Base-by-base conservation (phyloP, 2,888 invertebrate species). In the Ariolimax columbianus region DNA sequence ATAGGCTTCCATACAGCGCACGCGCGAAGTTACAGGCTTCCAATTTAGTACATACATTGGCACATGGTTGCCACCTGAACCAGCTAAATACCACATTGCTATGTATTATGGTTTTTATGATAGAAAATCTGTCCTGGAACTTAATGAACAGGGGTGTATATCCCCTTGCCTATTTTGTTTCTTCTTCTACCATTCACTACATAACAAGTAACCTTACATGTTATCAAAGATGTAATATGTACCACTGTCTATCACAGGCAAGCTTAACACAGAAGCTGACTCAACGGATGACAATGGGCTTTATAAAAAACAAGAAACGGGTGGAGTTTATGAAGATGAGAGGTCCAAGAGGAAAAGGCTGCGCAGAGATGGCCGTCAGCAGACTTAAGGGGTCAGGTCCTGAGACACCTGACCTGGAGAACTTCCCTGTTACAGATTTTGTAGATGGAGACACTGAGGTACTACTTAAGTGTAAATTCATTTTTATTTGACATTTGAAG, bases 311-410 rank as follows among this genome's bases (percentile, higher is more conserved):
- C 75, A 97, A 97, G 94, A 92, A 93, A 79, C 96, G 99, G 84
- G 97, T 99, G 93, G 99, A 99, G 95, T 99, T 99, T 95, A 98
- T 99, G 78, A 96, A 98, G 87, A 98, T 99, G 98, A 97, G 98
- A 94, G 99, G 99, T 26, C 99, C 99, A 26, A 97, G 97, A 93
- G 98, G 98, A 30, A 98, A 98, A 95, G 98, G 94, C 84, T 91
- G 98, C 95, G 99, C 99, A 0, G 99, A 99, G 95, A 98, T 99
- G 97, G 98, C 98, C 0, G 95, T 95, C 55, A 93, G 93, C 77
- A 88, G 93, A 82, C 89, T 94, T 88, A 91, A 92, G 91, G 97
- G 95, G 38, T 97, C 97, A 30, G 98, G 98, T 0, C 97, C 97
- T 1, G 98, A 98, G 94, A 99, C 99, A 26, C 99, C 99, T 33